Evolutionary conservation across 2,888 invertebrate species (phyloP), one percentile per base, ranked within the genome.

Genomic region (Megastigmus dorsalis): DNA sequence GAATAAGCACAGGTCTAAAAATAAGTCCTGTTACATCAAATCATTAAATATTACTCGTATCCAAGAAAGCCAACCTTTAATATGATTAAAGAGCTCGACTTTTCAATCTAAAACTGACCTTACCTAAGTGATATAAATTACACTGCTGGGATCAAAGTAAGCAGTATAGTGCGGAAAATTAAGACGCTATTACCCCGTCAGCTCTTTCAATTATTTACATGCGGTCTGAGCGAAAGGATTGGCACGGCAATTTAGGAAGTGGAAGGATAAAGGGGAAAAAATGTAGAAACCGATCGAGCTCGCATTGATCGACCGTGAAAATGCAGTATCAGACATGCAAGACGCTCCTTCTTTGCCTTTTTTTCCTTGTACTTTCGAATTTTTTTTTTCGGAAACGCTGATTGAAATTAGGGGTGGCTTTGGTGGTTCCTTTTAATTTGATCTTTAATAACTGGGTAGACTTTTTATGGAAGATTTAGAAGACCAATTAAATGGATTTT

Each of bases 191-290:
- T 74, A 74, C 15, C 55, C 55, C 41, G 62, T 67, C 73, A 33
- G 10, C 54, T 18, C 55, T 63, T 74, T 74, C 62, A 74, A 74
- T 68, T 74, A 74, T 74, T 74, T 68, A 73, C 38, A 23, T 13
- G 54, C 28, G 23, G 54, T 2, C 13, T 60, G 18, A 1, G 7
- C 30, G 13, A 3, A 43, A 54, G 48, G 41, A 71, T 57, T 57
- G 65, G 30, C 57, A 10, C 28, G 50, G 38, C 26, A 38, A 68
- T 59, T 55, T 62, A 33, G 28, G 28, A 18, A 28, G 15, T 1
- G 48, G 18, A 43, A 43, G 43, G 5, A n/a, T n/a, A n/a, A n/a
- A n/a, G n/a, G n/a, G n/a, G n/a, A n/a, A n/a, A n/a, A n/a, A n/a
- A n/a, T n/a, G n/a, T n/a, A n/a, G n/a, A 54, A 33, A 52, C 4